Evolutionary conservation across 1,140 invertebrate genomes (phyloP).

Genomic region (Scaptomyza pallida): DNA sequence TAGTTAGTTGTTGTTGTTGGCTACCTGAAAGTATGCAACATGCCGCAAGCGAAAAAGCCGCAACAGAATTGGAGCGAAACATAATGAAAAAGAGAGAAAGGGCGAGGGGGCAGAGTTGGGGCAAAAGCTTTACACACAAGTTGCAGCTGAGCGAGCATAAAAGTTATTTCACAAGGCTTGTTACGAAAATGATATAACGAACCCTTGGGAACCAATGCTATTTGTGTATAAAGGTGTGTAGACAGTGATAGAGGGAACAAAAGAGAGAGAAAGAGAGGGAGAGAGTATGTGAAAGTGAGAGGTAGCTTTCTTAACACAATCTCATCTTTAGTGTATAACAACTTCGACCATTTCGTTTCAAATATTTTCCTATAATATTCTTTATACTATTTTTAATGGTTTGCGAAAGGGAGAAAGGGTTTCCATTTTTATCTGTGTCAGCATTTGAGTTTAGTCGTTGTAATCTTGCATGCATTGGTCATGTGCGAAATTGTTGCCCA

Average conservation of each 20-base stretch:
- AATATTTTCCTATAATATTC: conserved; percentile 1
- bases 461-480: conserved; percentile 51
- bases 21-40: conserved; percentile 13
- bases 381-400: conserved; percentile 31
- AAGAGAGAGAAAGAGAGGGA: too few species aligned
- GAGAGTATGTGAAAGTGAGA: too few species aligned
- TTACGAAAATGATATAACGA: background rate
- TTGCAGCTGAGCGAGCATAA: background rate
- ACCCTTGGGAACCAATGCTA: background rate
- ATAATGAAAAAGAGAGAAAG: conserved; percentile 6
- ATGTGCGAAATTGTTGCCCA: conserved; percentile 76
- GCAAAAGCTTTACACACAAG: background rate
- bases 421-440: conserved; percentile 60
- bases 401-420: background rate
- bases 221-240: background rate
- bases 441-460: conserved; percentile 57
- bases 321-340: background rate
- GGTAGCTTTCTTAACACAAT: too few species aligned
- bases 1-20: conserved; percentile 5
- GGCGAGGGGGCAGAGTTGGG: background rate
- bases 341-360: background rate
- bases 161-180: background rate
- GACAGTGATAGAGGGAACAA: too few species aligned
- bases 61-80: background rate
- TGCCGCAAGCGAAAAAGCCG: background rate